phyloP scores from a whole-genome alignment of 1,140 invertebrate genomes.

The roundworm (Caenorhabditis elegans) region DNA sequence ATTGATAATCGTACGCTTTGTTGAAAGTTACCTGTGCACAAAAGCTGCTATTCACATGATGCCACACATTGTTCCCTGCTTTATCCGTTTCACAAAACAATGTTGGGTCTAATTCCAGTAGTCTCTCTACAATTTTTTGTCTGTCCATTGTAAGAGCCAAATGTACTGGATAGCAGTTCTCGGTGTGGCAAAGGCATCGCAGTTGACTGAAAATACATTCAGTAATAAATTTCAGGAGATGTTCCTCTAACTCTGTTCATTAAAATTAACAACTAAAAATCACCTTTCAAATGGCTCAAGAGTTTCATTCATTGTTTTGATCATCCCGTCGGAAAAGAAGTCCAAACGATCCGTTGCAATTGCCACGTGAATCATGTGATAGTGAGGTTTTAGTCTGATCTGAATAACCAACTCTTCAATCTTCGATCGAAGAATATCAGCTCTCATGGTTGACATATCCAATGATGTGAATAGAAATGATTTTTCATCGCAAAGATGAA shows the following conservation, averaged over 20 bases:
- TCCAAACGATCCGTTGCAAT: conserved; percentile 48
- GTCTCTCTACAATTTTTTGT: conserved; percentile 53
- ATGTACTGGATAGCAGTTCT: conserved; percentile 62
- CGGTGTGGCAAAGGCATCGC: conserved; percentile 52
- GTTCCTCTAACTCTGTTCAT: conserved; percentile 16
- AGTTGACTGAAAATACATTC: conserved; percentile 52
- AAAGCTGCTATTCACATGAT: conserved; percentile 55
- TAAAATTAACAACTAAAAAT: not conserved
- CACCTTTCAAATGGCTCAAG: not conserved
- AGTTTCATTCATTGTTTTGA: conserved; percentile 38
- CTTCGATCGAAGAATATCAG: not conserved
- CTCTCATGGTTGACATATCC: not conserved
- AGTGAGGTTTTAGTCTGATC: conserved; percentile 45
- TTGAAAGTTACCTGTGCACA: conserved; percentile 26
- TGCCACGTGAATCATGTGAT: conserved; percentile 49
- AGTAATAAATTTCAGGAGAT: too few relatives aligned
- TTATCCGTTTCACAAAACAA: conserved; percentile 47
- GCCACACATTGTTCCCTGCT: conserved; percentile 57
- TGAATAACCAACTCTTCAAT: conserved; percentile 47
- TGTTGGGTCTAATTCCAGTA: conserved; percentile 54
- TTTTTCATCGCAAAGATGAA: conserved; percentile 14
- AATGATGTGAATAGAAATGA: conserved; percentile 1
- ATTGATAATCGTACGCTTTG: not conserved
- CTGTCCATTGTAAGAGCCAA: conserved; percentile 62
- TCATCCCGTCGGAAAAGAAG: conserved; percentile 41